A percentile compares a stretch with the other conserved stretches of the same genome.
phyloP scores from a whole-genome alignment of 1,140 invertebrate genomes.

The Drosophila mojavensis region DNA sequence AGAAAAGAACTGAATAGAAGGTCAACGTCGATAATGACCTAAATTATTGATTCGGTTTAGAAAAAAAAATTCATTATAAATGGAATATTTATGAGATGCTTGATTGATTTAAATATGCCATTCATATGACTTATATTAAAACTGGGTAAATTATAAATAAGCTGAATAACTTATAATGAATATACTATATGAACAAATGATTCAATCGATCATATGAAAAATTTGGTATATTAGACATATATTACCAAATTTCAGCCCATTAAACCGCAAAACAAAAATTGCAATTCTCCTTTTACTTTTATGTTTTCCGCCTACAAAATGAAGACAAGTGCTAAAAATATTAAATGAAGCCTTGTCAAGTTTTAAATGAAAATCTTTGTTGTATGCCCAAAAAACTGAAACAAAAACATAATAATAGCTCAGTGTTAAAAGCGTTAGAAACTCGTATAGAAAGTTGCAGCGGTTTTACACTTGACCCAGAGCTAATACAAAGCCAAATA shows the following conservation, averaged over 20 bases:
- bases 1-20: conserved; percentile 7
- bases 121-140: too few relatives aligned
- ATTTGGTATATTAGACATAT: too few relatives aligned
- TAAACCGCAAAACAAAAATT: too few relatives aligned
- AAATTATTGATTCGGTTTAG: neutral
- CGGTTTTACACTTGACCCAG: conserved; percentile 42
- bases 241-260: too few relatives aligned
- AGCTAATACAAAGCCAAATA: conserved; percentile 56
- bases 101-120: too few relatives aligned
- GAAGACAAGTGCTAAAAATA: neutral
- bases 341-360: neutral
- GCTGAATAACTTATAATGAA: too few relatives aligned
- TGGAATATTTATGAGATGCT: too few relatives aligned
- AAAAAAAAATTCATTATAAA: too few relatives aligned
- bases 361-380: neutral
- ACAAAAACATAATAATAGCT: conserved; percentile 1
- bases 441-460: conserved; percentile 36
- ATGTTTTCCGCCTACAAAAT: neutral
- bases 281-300: too few relatives aligned
- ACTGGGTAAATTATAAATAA: too few relatives aligned
- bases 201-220: too few relatives aligned
- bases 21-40: conserved; percentile 9
- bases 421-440: conserved; percentile 6
- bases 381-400: neutral
- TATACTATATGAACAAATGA: too few relatives aligned